Evolutionary conservation across 2,113 vertebrate genomes (phyloP).

Genomic region (Heptranchias perlo): DNA sequence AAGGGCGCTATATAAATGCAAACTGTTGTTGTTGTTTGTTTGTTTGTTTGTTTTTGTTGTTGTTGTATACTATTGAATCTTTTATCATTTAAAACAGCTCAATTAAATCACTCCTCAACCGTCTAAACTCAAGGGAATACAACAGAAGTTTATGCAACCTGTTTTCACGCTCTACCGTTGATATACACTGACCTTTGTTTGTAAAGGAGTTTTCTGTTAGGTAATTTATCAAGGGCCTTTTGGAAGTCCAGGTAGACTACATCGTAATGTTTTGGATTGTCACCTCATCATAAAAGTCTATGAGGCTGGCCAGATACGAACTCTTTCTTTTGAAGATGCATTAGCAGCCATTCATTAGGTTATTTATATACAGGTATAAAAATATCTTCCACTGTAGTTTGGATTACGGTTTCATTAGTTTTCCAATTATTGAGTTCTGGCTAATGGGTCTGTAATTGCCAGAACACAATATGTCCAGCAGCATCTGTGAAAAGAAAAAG

Average conservation of each 20-base stretch:
- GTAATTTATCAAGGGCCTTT: background rate
- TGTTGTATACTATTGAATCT: background rate
- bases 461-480: background rate
- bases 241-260: background rate
- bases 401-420: background rate
- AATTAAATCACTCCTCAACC: background rate
- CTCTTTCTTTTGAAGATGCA: background rate
- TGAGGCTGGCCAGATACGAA: background rate
- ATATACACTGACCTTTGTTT: background rate
- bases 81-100: background rate
- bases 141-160: background rate
- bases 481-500: background rate
- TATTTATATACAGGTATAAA: background rate
- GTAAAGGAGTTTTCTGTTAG: background rate
- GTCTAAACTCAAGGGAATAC: no score
- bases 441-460: slow-evolving; percentile 7
- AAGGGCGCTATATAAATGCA: no score
- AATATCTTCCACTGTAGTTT: background rate
- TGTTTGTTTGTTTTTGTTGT: no score
- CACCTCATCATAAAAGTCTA: background rate
- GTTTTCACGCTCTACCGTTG: background rate
- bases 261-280: background rate
- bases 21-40: no score
- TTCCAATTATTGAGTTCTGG: slow-evolving; percentile 21
- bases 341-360: background rate